phyloP scores from a whole-genome alignment of 2,888 invertebrate species.

The Ectemnius lituratus region DNA sequence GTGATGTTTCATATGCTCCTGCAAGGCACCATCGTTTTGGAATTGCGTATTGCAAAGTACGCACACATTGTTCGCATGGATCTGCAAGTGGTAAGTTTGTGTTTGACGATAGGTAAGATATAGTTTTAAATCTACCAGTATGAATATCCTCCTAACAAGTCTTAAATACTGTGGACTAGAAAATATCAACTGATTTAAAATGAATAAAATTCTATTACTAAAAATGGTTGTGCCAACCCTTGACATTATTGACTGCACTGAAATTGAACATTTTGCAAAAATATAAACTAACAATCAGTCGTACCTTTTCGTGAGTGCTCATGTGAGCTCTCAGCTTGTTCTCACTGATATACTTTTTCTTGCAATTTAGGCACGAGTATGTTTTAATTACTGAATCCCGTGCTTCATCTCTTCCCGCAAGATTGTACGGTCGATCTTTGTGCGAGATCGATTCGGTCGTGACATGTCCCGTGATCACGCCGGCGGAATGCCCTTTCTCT shows the following conservation, averaged over 20 bases:
- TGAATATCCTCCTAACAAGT: too few species aligned
- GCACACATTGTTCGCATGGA: constrained; percentile 44
- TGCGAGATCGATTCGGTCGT: constrained; percentile 48
- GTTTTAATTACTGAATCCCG: constrained; percentile 20
- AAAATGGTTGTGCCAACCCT: too few species aligned
- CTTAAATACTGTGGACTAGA: too few species aligned
- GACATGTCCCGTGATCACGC: constrained; percentile 62
- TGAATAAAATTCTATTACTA: too few species aligned
- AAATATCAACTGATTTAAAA: too few species aligned
- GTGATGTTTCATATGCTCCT: constrained; percentile 68
- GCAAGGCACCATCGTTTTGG: constrained; percentile 55
- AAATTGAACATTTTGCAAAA: too few species aligned
- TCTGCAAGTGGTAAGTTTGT: constrained; percentile 14
- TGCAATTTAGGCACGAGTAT: constrained; percentile 71
- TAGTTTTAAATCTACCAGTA: too few species aligned
- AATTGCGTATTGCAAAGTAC: constrained; percentile 59
- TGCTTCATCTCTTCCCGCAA: constrained; percentile 22
- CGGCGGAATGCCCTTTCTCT: constrained; percentile 42
- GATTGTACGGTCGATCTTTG: constrained; percentile 8
- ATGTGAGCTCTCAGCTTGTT: constrained; percentile 71
- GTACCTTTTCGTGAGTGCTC: constrained; percentile 70
- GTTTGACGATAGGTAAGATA: too few species aligned
- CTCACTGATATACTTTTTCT: constrained; percentile 71
- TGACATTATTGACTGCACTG: too few species aligned
- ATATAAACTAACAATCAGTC: not conserved